These are phyloP conservation scores for Ceramica pisi DNA, from an alignment of 2,888 invertebrate species.

Conservation along the genomic window DNA sequence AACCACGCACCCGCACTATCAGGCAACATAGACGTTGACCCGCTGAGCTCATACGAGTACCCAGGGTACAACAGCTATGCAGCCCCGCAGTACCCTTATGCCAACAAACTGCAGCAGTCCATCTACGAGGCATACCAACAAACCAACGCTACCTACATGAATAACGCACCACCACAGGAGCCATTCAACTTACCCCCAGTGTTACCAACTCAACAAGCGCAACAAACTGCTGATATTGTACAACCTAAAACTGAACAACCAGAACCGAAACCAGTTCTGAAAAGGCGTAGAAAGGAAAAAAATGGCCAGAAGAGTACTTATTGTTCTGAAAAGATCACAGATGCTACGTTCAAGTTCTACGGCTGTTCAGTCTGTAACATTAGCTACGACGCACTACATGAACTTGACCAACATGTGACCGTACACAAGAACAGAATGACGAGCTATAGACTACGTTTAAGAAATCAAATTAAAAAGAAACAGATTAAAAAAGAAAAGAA, in stretches of 20 bases:
- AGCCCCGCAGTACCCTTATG: constrained; percentile 57
- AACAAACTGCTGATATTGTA: not conserved
- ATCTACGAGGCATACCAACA: constrained; percentile 43
- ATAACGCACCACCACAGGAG: constrained; percentile 16
- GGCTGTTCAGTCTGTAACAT: constrained; percentile 85
- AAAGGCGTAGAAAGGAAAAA: constrained; percentile 65
- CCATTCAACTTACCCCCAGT: constrained; percentile 15
- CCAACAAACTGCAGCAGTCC: constrained; percentile 65
- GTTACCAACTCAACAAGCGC: not conserved
- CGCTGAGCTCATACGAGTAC: constrained; percentile 78
- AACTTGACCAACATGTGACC: constrained; percentile 82
- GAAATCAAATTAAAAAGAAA: constrained; percentile 80
- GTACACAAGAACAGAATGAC: constrained; percentile 84
- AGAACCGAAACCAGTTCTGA: constrained; percentile 65
- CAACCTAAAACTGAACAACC: constrained; percentile 27
- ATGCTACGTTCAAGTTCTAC: constrained; percentile 82
- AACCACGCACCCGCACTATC: constrained; percentile 61
- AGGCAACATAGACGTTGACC: constrained; percentile 75
- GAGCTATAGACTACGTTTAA: constrained; percentile 82
- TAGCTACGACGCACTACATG: constrained; percentile 74
- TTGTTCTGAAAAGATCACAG: constrained; percentile 82
- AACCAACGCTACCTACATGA: constrained; percentile 18
- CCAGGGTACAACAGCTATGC: constrained; percentile 66
- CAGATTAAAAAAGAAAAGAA: constrained; percentile 80
- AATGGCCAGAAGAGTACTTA: constrained; percentile 75